Evolutionary conservation across 2,113 vertebrate species (phyloP).

Genomic region (Origma solitaria): DNA sequence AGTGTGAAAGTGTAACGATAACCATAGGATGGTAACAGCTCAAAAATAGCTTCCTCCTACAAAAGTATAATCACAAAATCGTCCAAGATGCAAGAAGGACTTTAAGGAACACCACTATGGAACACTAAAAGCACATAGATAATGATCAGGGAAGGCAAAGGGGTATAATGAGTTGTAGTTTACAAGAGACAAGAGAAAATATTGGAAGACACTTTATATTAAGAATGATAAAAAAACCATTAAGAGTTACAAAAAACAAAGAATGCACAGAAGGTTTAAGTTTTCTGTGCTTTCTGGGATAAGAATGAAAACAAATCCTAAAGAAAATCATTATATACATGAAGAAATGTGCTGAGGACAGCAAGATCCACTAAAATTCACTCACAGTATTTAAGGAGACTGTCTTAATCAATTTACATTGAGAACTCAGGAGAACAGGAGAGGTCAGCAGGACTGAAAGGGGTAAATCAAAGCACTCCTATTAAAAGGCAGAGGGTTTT

Average conservation of each 20-base stretch:
- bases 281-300: neutral
- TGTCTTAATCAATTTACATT: neutral
- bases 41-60: neutral
- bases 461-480: neutral
- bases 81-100: neutral
- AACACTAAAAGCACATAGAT: neutral
- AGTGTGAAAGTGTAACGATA: neutral
- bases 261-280: neutral
- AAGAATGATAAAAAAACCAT: neutral
- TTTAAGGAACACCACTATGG: neutral
- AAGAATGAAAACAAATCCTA: neutral
- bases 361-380: neutral
- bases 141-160: neutral
- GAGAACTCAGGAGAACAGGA: neutral
- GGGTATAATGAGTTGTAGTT: neutral
- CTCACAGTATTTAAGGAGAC: neutral
- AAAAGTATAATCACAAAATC: neutral
- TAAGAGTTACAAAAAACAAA: neutral
- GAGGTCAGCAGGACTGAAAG: neutral
- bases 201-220: neutral
- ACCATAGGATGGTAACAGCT: neutral
- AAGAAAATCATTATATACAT: neutral
- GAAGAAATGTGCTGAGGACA: neutral
- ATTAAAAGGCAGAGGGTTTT: neutral
- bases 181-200: neutral